A percentile compares a stretch with the other conserved stretches of the same genome.
Evolutionary conservation across 2,113 vertebrate species (phyloP).

Genomic region (Fulmarus glacialis): DNA sequence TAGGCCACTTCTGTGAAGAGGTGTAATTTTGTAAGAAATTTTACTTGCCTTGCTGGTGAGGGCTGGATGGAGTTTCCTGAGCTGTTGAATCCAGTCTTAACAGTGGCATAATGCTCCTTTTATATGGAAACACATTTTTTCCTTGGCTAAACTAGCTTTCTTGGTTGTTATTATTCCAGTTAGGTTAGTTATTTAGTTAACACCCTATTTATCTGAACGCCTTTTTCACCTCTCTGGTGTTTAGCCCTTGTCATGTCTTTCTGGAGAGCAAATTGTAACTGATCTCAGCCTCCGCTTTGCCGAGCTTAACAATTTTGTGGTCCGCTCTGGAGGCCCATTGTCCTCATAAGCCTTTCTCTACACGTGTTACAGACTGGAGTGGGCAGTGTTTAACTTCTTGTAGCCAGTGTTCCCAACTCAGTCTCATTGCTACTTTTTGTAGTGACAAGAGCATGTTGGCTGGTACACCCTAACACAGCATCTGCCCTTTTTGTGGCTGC

Average conservation of each 20-base stretch:
- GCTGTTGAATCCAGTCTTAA: not conserved
- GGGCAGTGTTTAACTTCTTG: not conserved
- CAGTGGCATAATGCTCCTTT: not conserved
- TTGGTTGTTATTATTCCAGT: rapidly evolving
- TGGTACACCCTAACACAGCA: rapidly evolving
- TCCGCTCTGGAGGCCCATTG: not conserved
- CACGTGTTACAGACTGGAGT: rapidly evolving
- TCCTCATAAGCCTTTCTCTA: not conserved
- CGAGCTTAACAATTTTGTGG: not conserved
- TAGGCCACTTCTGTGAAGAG: not conserved
- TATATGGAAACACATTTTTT: not conserved
- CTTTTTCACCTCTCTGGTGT: not conserved
- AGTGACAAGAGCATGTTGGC: not conserved
- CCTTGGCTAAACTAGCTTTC: not conserved
- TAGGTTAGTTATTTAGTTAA: not conserved
- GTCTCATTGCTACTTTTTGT: not conserved
- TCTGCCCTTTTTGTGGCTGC: not conserved
- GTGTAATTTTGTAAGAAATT: not conserved
- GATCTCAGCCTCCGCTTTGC: not conserved
- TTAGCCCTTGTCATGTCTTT: not conserved
- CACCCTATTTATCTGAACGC: not conserved
- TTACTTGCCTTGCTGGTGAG: not conserved
- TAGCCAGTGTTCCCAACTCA: not conserved
- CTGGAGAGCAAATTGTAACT: not conserved
- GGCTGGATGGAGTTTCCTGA: not conserved